Evolutionary conservation across 2,113 vertebrate species (phyloP).

Genomic region (Thamnaconus septentrionalis): DNA sequence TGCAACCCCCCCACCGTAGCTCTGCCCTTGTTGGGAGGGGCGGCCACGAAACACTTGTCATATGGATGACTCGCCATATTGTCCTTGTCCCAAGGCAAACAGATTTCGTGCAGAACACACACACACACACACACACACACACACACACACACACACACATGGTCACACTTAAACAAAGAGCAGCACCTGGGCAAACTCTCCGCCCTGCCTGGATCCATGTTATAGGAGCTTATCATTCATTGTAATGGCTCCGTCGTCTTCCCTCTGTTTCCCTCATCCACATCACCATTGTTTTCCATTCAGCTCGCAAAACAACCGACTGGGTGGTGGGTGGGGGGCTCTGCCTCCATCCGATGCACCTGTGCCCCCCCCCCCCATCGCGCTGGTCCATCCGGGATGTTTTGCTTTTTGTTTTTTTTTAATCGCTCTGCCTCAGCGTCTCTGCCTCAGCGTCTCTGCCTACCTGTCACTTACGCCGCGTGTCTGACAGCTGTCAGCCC

Average conservation of each 20-base stretch:
- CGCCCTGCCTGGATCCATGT: conserved; percentile 55
- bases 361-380: conserved; percentile 35
- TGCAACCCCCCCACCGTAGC: no score
- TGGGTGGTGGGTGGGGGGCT: conserved; percentile 11
- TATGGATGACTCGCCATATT: conserved; percentile 42
- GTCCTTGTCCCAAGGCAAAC: conserved; percentile 58
- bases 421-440: conserved; percentile 26
- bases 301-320: conserved; percentile 21
- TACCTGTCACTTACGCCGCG: conserved; percentile 43
- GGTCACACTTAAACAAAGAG: conserved; percentile 51
- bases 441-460: conserved; percentile 27
- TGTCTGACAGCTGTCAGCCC: conserved; percentile 63
- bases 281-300: conserved; percentile 55
- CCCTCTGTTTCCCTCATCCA: background rate
- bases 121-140: conserved; percentile 18
- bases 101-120: conserved; percentile 18
- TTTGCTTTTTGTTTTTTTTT: conserved; percentile 39
- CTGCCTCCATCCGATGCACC: conserved; percentile 48
- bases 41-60: conserved; percentile 45
- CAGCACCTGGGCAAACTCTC: conserved; percentile 80
- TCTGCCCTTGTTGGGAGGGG: conserved; percentile 28
- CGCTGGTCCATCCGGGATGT: conserved; percentile 16
- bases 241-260: conserved; percentile 62
- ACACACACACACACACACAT: conserved; percentile 1
- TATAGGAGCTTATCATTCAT: conserved; percentile 71